Percentiles rank a stretch among this genome's conserved stretches.
Evolutionary conservation across 2,888 invertebrate genomes (phyloP).

Genomic region (Rhagophthalmus giganteus): DNA sequence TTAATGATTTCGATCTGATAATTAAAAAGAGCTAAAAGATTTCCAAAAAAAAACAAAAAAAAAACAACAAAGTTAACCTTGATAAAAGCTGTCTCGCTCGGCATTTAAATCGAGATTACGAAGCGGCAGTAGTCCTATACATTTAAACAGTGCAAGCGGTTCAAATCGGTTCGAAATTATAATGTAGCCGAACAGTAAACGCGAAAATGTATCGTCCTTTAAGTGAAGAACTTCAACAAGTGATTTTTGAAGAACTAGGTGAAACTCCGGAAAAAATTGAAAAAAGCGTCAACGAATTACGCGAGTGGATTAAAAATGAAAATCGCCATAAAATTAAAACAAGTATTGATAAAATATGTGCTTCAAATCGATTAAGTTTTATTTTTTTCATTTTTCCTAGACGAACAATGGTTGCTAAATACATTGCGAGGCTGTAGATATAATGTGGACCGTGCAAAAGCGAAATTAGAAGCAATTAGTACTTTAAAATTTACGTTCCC

Average conservation of each 20-base stretch:
- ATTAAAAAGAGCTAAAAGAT: too few species aligned
- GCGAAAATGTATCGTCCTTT: neutral
- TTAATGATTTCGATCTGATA: too few species aligned
- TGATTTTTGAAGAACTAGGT: neutral
- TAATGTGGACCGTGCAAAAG: neutral
- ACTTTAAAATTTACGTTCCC: neutral
- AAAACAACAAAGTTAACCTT: too few species aligned
- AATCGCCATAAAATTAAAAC: neutral
- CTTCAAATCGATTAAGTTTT: neutral
- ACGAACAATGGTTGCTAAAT: neutral
- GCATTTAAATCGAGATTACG: too few species aligned
- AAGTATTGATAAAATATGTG: neutral
- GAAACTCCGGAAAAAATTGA: neutral
- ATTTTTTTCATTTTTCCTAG: slow-evolving; percentile 1
- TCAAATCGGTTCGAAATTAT: too few species aligned
- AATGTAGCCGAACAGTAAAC: too few species aligned
- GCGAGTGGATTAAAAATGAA: neutral
- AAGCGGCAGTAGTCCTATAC: too few species aligned
- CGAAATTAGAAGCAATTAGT: neutral
- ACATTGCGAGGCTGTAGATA: neutral
- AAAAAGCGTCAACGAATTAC: neutral
- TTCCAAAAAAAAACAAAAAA: too few species aligned
- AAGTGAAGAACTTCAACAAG: slow-evolving; percentile 1
- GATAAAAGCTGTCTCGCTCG: too few species aligned
- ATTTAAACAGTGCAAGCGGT: too few species aligned